Conservation (phyloP, 2,888 invertebrate species). For the Zelleria hepariella region DNA sequence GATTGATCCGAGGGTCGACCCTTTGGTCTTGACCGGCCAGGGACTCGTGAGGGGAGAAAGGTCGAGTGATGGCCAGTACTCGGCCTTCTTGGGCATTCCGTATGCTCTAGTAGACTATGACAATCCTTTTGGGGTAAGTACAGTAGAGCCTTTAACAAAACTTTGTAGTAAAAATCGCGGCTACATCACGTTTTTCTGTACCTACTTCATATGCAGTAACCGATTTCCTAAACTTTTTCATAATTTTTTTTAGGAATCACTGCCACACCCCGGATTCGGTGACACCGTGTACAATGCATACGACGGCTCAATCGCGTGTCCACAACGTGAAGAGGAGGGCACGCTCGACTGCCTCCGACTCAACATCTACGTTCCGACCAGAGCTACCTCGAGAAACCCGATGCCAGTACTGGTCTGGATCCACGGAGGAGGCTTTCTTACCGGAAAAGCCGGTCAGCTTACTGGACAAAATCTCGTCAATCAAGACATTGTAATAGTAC, state of each 20-base stretch:
- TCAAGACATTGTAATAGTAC: slow-evolving; percentile 49
- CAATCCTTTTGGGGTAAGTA: slow-evolving; percentile 62
- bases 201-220: slow-evolving; percentile 12
- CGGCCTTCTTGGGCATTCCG: slow-evolving; percentile 54
- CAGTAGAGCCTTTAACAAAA: neutral
- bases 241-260: slow-evolving; percentile 35
- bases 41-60: slow-evolving; percentile 51
- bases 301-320: slow-evolving; percentile 6
- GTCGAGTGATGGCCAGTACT: slow-evolving; percentile 48
- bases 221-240: too few relatives aligned
- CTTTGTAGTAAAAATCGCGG: too few relatives aligned
- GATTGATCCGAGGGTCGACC: slow-evolving; percentile 42
- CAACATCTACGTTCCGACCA: slow-evolving; percentile 10
- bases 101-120: slow-evolving; percentile 46
- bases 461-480: slow-evolving; percentile 26
- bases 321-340: slow-evolving; percentile 3
- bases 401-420: slow-evolving; percentile 10
- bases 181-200: too few relatives aligned
- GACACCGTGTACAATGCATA: slow-evolving; percentile 42
- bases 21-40: slow-evolving; percentile 49
- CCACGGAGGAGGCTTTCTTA: slow-evolving; percentile 43
- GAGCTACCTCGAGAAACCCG: slow-evolving; percentile 6
- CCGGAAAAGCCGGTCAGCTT: neutral
- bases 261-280: slow-evolving; percentile 33
- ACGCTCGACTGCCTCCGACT: slow-evolving; percentile 9